phyloP scores from a whole-genome alignment of 2,113 vertebrate species.

The Orthonyx spaldingii region DNA sequence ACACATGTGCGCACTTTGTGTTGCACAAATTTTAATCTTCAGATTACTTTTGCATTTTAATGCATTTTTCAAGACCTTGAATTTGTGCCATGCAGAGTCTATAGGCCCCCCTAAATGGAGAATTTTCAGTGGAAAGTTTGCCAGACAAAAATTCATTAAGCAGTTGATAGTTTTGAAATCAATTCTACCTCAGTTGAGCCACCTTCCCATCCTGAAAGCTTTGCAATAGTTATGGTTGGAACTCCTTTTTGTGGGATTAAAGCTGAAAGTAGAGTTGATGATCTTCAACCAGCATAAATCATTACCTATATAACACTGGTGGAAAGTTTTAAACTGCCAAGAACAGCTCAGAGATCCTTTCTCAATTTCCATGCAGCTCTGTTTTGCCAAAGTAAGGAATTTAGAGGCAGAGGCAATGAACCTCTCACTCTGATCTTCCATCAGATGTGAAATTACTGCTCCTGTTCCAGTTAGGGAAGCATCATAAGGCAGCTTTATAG shows the following conservation, averaged over 20 bases:
- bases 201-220: background rate
- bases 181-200: background rate
- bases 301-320: background rate
- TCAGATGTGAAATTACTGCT: constrained; percentile 30
- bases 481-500: constrained; percentile 6
- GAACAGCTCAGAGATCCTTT: background rate
- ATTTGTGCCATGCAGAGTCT: background rate
- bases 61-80: background rate
- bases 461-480: background rate
- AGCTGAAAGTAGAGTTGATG: background rate
- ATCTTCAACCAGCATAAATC: background rate
- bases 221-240: background rate
- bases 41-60: background rate
- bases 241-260: background rate
- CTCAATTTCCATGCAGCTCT: background rate
- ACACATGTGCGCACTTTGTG: background rate
- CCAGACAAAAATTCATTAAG: background rate
- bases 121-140: background rate
- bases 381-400: background rate
- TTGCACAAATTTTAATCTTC: background rate
- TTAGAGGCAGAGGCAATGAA: constrained; percentile 1
- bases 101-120: background rate
- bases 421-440: constrained; percentile 1
- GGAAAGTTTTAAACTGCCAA: background rate
- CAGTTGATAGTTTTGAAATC: background rate